phyloP scores from a whole-genome alignment of 2,113 vertebrate genomes.

The Erinaceus europaeus region DNA sequence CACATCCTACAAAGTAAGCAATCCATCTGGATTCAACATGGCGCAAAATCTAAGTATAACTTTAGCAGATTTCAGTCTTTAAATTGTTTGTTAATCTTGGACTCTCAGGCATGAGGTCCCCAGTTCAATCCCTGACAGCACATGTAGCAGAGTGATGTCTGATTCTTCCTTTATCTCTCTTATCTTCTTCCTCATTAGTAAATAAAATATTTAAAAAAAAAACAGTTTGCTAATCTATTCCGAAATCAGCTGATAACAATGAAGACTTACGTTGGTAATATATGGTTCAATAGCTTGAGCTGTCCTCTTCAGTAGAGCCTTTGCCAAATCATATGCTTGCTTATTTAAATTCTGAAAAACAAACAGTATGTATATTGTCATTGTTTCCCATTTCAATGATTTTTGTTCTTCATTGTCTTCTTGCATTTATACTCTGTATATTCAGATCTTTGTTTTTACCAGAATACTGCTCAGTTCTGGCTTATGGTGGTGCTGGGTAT shows the following conservation, averaged over 20 bases:
- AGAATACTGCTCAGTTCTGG: too few species aligned
- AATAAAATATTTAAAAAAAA: background rate
- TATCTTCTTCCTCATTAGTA: too few species aligned
- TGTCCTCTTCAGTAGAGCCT: slow-evolving; percentile 97
- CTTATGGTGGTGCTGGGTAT: too few species aligned
- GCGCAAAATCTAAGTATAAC: too few species aligned
- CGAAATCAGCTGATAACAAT: background rate
- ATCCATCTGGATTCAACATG: too few species aligned
- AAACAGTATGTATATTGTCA: background rate
- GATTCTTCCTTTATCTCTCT: too few species aligned
- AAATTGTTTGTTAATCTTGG: too few species aligned
- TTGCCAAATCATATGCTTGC: slow-evolving; percentile 98
- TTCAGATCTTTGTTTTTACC: background rate
- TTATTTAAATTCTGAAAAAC: slow-evolving; percentile 95
- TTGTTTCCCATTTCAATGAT: background rate
- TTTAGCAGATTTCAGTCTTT: too few species aligned
- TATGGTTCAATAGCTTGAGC: slow-evolving; percentile 98
- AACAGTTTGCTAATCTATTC: background rate
- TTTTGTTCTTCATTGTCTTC: background rate
- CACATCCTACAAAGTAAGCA: too few species aligned
- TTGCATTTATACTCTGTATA: background rate
- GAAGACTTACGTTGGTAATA: slow-evolving; percentile 96
- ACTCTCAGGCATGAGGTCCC: too few species aligned
- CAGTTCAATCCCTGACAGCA: too few species aligned
- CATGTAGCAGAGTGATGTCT: too few species aligned